Evolutionary conservation across 2,888 invertebrate species (phyloP), one percentile per base, ranked within the genome.

Genomic region (Scaptodrosophila latifasciaeformis): DNA sequence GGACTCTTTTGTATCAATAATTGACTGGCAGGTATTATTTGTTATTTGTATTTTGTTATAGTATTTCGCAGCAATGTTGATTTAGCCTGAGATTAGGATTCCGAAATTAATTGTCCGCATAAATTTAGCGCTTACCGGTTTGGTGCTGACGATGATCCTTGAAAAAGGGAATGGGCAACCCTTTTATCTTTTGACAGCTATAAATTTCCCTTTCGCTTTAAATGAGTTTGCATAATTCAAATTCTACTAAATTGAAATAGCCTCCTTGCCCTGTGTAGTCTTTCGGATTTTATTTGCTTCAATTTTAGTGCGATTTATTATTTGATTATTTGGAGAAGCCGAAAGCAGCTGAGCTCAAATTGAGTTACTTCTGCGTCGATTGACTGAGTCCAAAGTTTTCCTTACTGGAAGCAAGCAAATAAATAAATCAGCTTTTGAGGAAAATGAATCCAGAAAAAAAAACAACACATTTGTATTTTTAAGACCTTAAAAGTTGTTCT

Each of bases 101-200:
- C 74, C 69, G 70, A 66, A 76, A 78, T 76, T 80, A 78, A 80
- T 80, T 80, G 80, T 65, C 64, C 76, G 60, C 72, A 77, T 80
- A 72, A 80, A 77, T 78, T 72, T 37, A 24, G 7, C 24, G 24
- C 46, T 29, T 37, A 50, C 17, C 30, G 15, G 21, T 53, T 35
- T 39, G 37, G 17, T 13, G 47, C 24, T 39, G 15, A 13, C n/a
- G 31, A 15, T n/a, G 7, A n/a, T 2, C 13, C 2, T 2, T 10
- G 39, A 2, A n/a, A 6, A 6, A 39, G 39, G 19, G 18, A 9
- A 15, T 54, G n/a, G n/a, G 12, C 24, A 7, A 54, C 58, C 53
- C 45, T 55, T 58, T 52, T 45, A 27, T 34, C 34, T 45, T 42
- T 42, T 17, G 53, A 50, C 53, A 58, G 59, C 75, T 53, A 74